Evolutionary conservation across 2,888 invertebrate species (phyloP), one percentile per base, ranked within the genome.

Genomic region (Synanthedon andrenaeformis): DNA sequence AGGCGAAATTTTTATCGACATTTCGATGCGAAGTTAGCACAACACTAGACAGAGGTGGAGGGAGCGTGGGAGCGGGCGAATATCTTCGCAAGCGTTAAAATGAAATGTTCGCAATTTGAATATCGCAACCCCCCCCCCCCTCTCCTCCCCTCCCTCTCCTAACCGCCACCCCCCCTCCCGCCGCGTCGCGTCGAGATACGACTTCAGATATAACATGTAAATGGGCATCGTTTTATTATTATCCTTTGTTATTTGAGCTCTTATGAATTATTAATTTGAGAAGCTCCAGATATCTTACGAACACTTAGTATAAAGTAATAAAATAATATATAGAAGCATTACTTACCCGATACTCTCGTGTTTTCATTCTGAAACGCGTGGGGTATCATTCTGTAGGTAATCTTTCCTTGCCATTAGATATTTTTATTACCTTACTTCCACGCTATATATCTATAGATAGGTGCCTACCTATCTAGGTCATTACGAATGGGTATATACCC

Each of bases 61-160:
- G 12, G 49, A 76, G 76, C 85, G 85, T 82, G 82, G 82, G 85
- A 84, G 82, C 80, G 76, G 69, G 76, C 72, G 72, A 84, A 85
- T 86, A 85, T 85, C 86, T 85, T 84, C 76, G 82, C 82, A 84
- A 86, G 85, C 86, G 86, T 85, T 86, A 86, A 86, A 87, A 86
- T 86, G 86, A 87, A 87, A 87, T 87, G 87, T 86, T 86, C 86
- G 85, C 85, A 79, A 86, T 86, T 87, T 87, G 86, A 86, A 87
- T 87, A 86, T 79, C 79, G 72, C 74, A 66, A 63, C 59, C 54
- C 55, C 42, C 41, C 56, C 57, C 55, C 59, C 56, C 56, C 56
- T 17, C 55, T 52, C 42, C 41, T 56, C 57, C 55, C 59, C 56
- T 56, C 56, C 17, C 55, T 52, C 52, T 19, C 48, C 54, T 48